phyloP scores from a whole-genome alignment of 2,797 vertebrate species.

The Erithacus rubecula region DNA sequence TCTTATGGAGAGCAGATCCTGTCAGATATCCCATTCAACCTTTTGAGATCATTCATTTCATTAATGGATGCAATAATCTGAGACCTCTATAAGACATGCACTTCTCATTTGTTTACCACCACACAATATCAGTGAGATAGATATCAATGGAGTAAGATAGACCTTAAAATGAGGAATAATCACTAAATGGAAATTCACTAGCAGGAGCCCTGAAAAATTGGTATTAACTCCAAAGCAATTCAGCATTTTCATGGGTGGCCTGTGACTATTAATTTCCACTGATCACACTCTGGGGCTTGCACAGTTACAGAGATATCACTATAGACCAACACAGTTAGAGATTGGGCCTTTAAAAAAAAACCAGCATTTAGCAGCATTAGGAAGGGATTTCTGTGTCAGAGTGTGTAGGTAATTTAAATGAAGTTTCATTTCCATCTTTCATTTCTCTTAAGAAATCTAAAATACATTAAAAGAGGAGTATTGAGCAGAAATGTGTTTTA shows the following conservation, averaged over 20 bases:
- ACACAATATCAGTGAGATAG: neutral
- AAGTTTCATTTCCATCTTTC: neutral
- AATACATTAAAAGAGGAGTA: neutral
- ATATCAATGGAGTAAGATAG: neutral
- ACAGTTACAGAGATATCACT: neutral
- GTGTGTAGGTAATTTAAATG: neutral
- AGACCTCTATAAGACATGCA: neutral
- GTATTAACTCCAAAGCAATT: neutral
- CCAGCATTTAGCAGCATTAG: neutral
- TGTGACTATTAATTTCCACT: neutral
- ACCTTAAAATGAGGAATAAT: neutral
- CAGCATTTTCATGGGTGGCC: neutral
- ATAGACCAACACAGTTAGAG: neutral
- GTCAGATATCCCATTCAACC: neutral
- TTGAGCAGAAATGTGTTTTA: neutral
- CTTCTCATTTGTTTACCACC: neutral
- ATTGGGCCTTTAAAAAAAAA: neutral
- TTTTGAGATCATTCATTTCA: neutral
- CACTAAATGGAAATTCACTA: neutral
- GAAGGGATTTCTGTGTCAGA: neutral
- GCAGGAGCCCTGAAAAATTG: neutral
- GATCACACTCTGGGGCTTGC: neutral
- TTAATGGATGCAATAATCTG: neutral
- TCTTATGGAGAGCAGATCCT: neutral
- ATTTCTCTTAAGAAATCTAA: neutral